Base-by-base conservation (phyloP, 2,888 invertebrate genomes). In the Venusia cambrica region DNA sequence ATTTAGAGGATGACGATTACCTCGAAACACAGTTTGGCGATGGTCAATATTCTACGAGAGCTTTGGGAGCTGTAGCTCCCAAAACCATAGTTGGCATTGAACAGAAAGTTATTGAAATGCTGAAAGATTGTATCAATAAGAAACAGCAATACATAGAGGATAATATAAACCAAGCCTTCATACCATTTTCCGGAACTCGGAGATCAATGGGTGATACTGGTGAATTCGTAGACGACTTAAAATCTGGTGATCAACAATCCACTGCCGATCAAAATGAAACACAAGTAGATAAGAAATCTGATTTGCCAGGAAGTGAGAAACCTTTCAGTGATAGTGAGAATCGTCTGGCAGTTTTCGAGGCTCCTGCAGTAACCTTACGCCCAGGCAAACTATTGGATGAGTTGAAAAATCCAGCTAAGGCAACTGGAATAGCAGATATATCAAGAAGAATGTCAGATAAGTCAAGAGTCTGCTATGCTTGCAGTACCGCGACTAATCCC, bases 381-480 rank as follows among this genome's bases (percentile, higher is more conserved):
- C 25, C 38, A 6, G 17, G 30, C 2, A 34, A 20, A 34, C 8
- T 38, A 5, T 34, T 24, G 1, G 27, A 29, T 19, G 34, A 32
- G 12, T 21, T 57, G 9, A 25, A 30, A 3, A 57, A 70, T 27
- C 72, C 73, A 21, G 54, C 60, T 3, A 57, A 41, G 38, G 64
- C 60, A n/a, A 29, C 38, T 9, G 66, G 57, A 9, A 44, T 70
- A 24, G 34, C 57, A 22, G 37, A 50, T 2, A 22, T 39, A 11
- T 19, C 39, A n/a, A 22, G 31, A 9, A 31, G 17, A 12, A 35
- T 14, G 18, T 18, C 10, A 3, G 30, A 14, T 9, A 9, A 10
- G 3, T 17, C 29, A 4, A 64, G 67, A 57, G 57, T 76, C 4
- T 83, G 84, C 48, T 81, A 72, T 37, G 80, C 81, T 10, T 83